Base-by-base conservation (phyloP, 1,140 invertebrate genomes). In the Octopus sinensis region DNA sequence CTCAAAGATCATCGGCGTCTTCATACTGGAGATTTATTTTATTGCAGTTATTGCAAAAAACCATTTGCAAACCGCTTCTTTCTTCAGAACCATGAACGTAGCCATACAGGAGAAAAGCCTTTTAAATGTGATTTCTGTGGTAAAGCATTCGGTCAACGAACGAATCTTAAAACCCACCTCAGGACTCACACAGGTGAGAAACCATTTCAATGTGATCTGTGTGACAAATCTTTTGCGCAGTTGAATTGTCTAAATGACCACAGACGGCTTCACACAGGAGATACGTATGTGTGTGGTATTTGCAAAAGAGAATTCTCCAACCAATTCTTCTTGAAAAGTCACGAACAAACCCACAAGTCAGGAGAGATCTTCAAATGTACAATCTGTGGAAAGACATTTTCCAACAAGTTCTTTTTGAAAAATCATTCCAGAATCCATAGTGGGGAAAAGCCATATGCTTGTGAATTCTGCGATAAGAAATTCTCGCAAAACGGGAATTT, bases 141-240 rank as follows among this genome's bases (percentile, higher is more conserved):
- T 52, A 90, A 90, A 81, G 86, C 89, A 13, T 91, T 91, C 84
- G 89, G 87, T 79, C 84, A 88, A 17, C 84, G 56, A 0, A 80
- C 52, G n/a, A 79, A 80, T 78, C 80, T 84, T 83, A 98, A 97
- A 68, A 98, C 99, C 92, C 98, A 99, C 92, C 97, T 97, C 91
- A 94, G 98, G 83, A 92, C 99, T 82, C 98, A 99, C 92, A 98
- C 95, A 78, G 98, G 98, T 17, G 97, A 98, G 91, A 99, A 98
- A 90, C 97, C 97, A 13, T 99, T 98, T 91, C 96, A 98, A 91
- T 99, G 98, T 92, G 94, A 94, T 89, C 98, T 98, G 93, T 99
- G 98, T 92, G 93, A 97, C 87, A 99, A 99, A 92, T 94, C 97
- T 85, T 99, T 99, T 92, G 98, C 96, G 68, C 98, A 99, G 89